phyloP scores from a whole-genome alignment of 2,797 vertebrate genomes.

The Girardinus metallicus region DNA sequence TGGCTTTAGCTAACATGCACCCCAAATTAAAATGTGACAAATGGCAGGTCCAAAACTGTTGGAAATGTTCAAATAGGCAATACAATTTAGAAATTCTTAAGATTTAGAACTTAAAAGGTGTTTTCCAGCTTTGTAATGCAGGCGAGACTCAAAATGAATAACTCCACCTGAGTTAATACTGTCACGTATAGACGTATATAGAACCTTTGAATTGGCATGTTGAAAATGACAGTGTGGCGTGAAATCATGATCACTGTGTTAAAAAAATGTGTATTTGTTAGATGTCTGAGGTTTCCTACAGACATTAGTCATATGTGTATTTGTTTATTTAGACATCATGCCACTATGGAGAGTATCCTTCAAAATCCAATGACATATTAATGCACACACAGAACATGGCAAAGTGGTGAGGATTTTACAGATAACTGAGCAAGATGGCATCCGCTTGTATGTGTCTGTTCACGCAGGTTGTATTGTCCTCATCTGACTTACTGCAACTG shows the following conservation, averaged over 20 bases:
- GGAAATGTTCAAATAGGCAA: conserved; percentile 31
- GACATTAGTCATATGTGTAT: conserved; percentile 3
- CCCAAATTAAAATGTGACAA: conserved; percentile 26
- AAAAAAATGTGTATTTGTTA: conserved; percentile 51
- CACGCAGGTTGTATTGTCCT: conserved; percentile 8
- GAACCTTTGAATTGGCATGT: conserved; percentile 30
- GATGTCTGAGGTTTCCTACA: conserved; percentile 48
- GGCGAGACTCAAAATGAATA: conserved; percentile 36
- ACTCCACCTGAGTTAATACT: conserved; percentile 3
- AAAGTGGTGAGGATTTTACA: conserved; percentile 30
- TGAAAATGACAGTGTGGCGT: conserved; percentile 54
- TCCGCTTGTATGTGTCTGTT: conserved; percentile 44
- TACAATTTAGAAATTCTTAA: conserved; percentile 28
- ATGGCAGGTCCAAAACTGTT: conserved; percentile 16
- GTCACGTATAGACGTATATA: conserved; percentile 23
- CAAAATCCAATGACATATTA: conserved; percentile 31
- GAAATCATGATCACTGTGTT: conserved; percentile 50
- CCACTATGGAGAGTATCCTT: background rate
- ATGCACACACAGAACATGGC: background rate
- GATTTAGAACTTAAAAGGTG: conserved; percentile 15
- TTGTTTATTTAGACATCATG: conserved; percentile 6
- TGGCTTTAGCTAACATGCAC: conserved; percentile 7
- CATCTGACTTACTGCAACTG: conserved; percentile 8
- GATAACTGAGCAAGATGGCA: conserved; percentile 40
- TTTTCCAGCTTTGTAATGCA: conserved; percentile 26